Base-by-base conservation (phyloP, 1,140 invertebrate species). In the Drosophila kurseongensis region DNA sequence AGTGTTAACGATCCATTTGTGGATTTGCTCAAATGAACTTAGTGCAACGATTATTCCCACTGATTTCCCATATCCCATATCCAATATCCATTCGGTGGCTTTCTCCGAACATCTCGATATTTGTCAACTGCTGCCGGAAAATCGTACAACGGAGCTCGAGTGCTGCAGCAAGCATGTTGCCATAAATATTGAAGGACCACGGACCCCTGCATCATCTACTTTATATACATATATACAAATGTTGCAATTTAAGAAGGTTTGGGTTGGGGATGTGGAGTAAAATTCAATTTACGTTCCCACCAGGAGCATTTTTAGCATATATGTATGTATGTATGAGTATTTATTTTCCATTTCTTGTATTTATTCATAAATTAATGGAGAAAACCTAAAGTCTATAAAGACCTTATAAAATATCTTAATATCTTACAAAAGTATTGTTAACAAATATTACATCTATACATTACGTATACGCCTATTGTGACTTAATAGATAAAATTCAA, bases 161-260 rank as follows among this genome's bases (percentile, higher is more conserved):
- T 48, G 57, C 32, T 68, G 48, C 65, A 60, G 58, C 40, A 38
- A 41, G 57, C 50, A 52, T 68, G 57, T 54, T 52, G 58, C 69
- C 51, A 62, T 74, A 74, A 62, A 73, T 74, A 74, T 71, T 68
- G 51, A 71, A 69, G 67, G 48, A 45, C 63, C 32, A 58, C 51
- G 8, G 6, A 23, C 5, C 59, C 50, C 23, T 10, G 10, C 56
- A 16, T 10, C 8, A 57, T 45, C 8, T 18, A n/a, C 23, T 16
- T n/a, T 9, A 51, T 16, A 54, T 14, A 23, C n/a, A n/a, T 9
- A 61, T 16, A 32, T 12, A 59, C 13, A n/a, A 58, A 42, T 40
- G 58, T 32, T 7, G 10, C 1, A 9, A n/a, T 48, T 29, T n/a
- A 18, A 16, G 12, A 16, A 59, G 9, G 23, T 59, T n/a, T 63